Evolutionary conservation across 2,113 vertebrate species (phyloP).

Genomic region (Anoplopoma fimbria): DNA sequence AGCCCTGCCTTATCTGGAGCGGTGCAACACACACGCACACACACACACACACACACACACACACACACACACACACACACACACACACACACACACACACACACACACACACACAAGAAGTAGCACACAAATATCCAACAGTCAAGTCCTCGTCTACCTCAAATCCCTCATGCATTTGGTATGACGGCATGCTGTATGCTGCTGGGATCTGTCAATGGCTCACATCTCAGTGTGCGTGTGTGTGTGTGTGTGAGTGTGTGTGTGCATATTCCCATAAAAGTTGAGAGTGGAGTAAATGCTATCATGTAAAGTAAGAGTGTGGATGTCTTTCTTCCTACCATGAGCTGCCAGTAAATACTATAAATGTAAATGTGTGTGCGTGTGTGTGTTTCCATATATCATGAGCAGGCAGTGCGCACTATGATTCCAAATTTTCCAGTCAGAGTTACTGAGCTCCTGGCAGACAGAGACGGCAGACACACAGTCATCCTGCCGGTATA

Average conservation of each 20-base stretch:
- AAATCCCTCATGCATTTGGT: conserved; percentile 41
- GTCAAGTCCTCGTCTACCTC: conserved; percentile 43
- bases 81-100: no score
- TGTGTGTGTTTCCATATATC: conserved; percentile 55
- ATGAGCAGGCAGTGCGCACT: conserved; percentile 33
- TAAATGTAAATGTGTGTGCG: conserved; percentile 47
- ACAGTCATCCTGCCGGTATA: conserved; percentile 59
- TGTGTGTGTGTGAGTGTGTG: conserved; percentile 1
- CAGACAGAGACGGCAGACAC: conserved; percentile 69
- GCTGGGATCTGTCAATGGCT: conserved; percentile 57
- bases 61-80: neutral
- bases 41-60: conserved; percentile 7
- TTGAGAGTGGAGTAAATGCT: conserved; percentile 56
- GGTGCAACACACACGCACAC: conserved; percentile 27
- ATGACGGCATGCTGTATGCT: conserved; percentile 52
- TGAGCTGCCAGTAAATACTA: conserved; percentile 51
- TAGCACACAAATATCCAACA: conserved; percentile 18
- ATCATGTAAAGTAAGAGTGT: conserved; percentile 31
- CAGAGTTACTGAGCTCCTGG: conserved; percentile 49
- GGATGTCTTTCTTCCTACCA: conserved; percentile 38
- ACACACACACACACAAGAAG: conserved; percentile 4
- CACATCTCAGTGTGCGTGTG: conserved; percentile 12
- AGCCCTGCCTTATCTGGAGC: conserved; percentile 57
- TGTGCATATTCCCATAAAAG: conserved; percentile 51
- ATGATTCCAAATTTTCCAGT: conserved; percentile 69